Conservation (phyloP, 2,888 invertebrate genomes). For the Syritta pipiens region DNA sequence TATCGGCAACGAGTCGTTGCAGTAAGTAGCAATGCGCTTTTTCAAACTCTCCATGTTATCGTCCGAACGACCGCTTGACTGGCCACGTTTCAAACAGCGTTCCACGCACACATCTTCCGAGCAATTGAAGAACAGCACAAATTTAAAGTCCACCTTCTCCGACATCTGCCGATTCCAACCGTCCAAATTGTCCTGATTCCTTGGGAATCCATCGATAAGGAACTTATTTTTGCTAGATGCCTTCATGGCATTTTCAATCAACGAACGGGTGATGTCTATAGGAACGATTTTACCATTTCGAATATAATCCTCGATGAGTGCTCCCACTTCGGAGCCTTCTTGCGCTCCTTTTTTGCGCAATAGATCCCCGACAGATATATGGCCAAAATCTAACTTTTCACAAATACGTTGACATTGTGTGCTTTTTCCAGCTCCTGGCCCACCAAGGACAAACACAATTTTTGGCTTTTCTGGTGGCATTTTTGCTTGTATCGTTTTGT, state of each 20-base stretch:
- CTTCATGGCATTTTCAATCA: slow-evolving; percentile 90
- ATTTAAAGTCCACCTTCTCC: slow-evolving; percentile 89
- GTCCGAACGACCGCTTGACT: slow-evolving; percentile 93
- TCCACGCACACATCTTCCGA: slow-evolving; percentile 89
- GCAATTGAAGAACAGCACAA: slow-evolving; percentile 96
- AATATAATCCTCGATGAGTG: slow-evolving; percentile 95
- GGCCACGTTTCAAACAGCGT: slow-evolving; percentile 92
- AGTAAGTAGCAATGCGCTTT: slow-evolving; percentile 92
- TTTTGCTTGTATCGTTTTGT: slow-evolving; percentile 2
- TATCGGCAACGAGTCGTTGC: slow-evolving; percentile 93
- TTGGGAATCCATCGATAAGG: slow-evolving; percentile 98
- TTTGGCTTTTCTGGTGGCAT: slow-evolving; percentile 82
- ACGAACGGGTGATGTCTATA: slow-evolving; percentile 97
- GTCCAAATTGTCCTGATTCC: slow-evolving; percentile 96
- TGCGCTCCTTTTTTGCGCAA: slow-evolving; percentile 93
- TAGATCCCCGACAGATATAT: slow-evolving; percentile 95
- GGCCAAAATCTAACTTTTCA: slow-evolving; percentile 88
- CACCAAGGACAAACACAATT: slow-evolving; percentile 98
- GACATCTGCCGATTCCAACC: slow-evolving; percentile 95
- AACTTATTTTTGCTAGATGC: slow-evolving; percentile 86
- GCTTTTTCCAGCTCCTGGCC: slow-evolving; percentile 96
- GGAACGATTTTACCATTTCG: slow-evolving; percentile 97
- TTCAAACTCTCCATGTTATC: slow-evolving; percentile 94
- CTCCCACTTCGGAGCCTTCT: slow-evolving; percentile 91
- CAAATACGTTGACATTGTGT: slow-evolving; percentile 96